Evolutionary conservation across 2,888 invertebrate genomes (phyloP).

Genomic region (Hipparchia sbordonii): DNA sequence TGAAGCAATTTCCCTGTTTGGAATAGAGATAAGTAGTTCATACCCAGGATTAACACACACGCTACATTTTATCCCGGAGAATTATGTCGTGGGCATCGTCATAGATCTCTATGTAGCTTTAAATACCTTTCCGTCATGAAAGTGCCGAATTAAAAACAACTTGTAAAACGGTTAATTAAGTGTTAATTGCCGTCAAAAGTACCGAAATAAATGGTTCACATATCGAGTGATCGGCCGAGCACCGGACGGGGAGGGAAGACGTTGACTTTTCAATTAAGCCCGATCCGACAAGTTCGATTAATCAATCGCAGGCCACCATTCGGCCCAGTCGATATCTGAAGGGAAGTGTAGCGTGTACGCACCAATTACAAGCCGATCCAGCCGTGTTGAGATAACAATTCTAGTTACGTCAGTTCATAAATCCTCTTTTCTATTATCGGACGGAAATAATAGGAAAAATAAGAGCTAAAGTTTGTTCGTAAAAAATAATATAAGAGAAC

Average conservation of each 20-base stretch:
- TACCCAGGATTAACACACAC: no score
- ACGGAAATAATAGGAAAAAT: conserved; percentile 3
- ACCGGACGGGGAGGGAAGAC: conserved; percentile 53
- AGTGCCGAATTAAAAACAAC: conserved; percentile 9
- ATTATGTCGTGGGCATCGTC: no score
- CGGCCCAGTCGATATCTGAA: conserved; percentile 47
- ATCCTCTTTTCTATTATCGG: not conserved
- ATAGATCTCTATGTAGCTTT: no score
- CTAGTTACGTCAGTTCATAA: conserved; percentile 3
- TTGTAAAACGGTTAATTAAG: conserved; percentile 9
- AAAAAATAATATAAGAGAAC: not conserved
- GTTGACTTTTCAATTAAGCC: conserved; percentile 82
- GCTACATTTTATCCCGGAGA: no score
- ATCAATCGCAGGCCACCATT: conserved; percentile 58
- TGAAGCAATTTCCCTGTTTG: no score
- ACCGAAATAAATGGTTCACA: conserved; percentile 59
- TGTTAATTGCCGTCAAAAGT: conserved; percentile 36
- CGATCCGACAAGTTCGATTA: conserved; percentile 62
- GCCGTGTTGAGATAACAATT: conserved; percentile 10
- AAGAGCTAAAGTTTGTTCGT: not conserved
- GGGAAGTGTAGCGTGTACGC: conserved; percentile 49
- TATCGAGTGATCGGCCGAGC: conserved; percentile 60
- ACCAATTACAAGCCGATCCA: conserved; percentile 47
- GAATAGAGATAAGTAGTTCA: no score
- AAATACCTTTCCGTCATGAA: no score